Evolutionary conservation across 2,797 vertebrate species (phyloP).

Genomic region (Protosalanx chinensis): DNA sequence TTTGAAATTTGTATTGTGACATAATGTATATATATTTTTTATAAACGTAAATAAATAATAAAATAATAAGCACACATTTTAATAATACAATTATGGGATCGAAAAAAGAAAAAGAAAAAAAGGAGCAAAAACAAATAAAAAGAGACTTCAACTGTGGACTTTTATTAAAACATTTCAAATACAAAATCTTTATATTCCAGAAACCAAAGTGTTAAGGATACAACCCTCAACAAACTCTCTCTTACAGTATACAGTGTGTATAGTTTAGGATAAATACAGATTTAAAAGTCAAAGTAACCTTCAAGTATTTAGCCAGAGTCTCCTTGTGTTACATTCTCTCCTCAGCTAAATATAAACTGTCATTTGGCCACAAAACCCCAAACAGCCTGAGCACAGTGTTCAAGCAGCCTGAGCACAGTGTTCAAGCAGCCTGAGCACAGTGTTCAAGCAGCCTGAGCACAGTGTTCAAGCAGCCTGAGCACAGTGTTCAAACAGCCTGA

Average conservation of each 20-base stretch:
- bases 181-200: constrained; percentile 55
- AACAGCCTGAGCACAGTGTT: neutral
- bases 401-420: too few species aligned
- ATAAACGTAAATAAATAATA: too few species aligned
- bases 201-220: constrained; percentile 18
- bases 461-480: too few species aligned
- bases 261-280: constrained; percentile 39
- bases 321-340: constrained; percentile 37
- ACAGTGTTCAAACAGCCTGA: too few species aligned
- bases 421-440: too few species aligned
- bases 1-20: too few species aligned
- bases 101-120: neutral
- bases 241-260: constrained; percentile 38
- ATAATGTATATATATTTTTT: too few species aligned
- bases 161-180: constrained; percentile 70
- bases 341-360: constrained; percentile 28
- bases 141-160: constrained; percentile 26
- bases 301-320: constrained; percentile 40
- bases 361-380: constrained; percentile 23
- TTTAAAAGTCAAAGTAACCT: constrained; percentile 54
- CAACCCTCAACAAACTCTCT: constrained; percentile 49
- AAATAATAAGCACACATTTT: too few species aligned
- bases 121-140: neutral
- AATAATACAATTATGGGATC: neutral
- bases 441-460: too few species aligned